Evolutionary conservation across 1,140 invertebrate species (phyloP), one percentile per base, ranked within the genome.

Genomic region (Protaetia brevitarsis): DNA sequence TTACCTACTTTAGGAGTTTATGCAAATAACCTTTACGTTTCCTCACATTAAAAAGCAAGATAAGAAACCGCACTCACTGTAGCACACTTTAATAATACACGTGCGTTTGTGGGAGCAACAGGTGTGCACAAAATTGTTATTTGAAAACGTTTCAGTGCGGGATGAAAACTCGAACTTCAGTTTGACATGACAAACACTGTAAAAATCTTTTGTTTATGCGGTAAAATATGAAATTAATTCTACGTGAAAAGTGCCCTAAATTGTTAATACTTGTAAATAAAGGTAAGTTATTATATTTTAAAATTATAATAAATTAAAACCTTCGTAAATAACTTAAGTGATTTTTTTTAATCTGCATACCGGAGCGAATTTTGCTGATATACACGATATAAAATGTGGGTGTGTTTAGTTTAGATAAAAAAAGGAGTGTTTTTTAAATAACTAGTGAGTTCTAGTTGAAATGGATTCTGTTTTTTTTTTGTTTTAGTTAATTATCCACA

Each of bases 41-140:
- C 6, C 11, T 23, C 41, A 19, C 5, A 1, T 37, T 11, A 37
- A 51, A 51, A 23, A 51, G 11, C 41, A 51, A 51, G 41, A 51
- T 51, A 51, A 51, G 41, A 51, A n/a, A n/a, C n/a, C n/a, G 41
- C 41, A 23, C 41, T 51, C 41, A 51, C 21, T 51, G 21, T 5
- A 23, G 26, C 41, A 23, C 41, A 51, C 41, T 51, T 51, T 23
- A 51, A 5, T 51, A 51, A 23, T 23, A 51, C 41, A 51, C 41
- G 26, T 51, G 41, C 16, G 41, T 23, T 51, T 51, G 26, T 23
- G 10, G 21, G 41, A 51, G 41, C 41, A 51, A 51, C 41, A 51
- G 41, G 41, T 51, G 41, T 23, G 41, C 41, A 51, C 41, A 19
- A 51, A 51, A 8, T 51, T 51, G 21, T 10, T 16, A 23, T 51